These are phyloP conservation scores for Hippocampus barbouri DNA, from an alignment of 2,113 vertebrate genomes.

Conservation along the genomic window DNA sequence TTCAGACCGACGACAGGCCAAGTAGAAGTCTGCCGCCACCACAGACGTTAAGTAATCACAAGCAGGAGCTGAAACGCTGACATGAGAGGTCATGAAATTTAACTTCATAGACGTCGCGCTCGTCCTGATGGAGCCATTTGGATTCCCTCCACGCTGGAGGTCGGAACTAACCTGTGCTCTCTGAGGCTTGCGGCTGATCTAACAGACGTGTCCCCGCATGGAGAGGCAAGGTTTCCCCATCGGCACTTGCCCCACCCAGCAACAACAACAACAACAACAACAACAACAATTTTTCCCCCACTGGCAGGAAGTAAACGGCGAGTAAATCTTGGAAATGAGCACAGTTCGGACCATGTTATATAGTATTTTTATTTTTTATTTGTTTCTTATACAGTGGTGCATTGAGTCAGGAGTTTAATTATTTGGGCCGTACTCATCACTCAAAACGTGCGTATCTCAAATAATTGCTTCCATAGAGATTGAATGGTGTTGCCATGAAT, in stretches of 20 bases:
- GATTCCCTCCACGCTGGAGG: constrained; percentile 53
- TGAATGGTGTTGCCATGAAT: too few relatives aligned
- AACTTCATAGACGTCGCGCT: constrained; percentile 23
- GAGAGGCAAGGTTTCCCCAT: constrained; percentile 18
- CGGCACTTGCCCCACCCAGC: constrained; percentile 43
- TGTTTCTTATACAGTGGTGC: too few relatives aligned
- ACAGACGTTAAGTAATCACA: constrained; percentile 8
- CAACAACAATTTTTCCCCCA: constrained; percentile 30
- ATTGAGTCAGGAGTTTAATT: too few relatives aligned
- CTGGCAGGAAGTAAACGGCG: neutral
- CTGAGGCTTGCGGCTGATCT: constrained; percentile 37
- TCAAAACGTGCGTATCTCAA: too few relatives aligned
- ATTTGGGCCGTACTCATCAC: too few relatives aligned
- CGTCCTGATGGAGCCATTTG: constrained; percentile 52
- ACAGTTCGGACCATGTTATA: too few relatives aligned
- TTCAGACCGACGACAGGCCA: constrained; percentile 3
- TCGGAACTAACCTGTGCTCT: constrained; percentile 48
- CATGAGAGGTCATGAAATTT: constrained; percentile 21
- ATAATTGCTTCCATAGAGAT: too few relatives aligned
- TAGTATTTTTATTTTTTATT: too few relatives aligned
- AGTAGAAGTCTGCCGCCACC: constrained; percentile 14
- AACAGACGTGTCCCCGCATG: constrained; percentile 39
- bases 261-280: constrained; percentile 28
- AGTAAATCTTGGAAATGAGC: too few relatives aligned
- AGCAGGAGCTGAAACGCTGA: constrained; percentile 12